Evolutionary conservation across 2,113 vertebrate species (phyloP).

Genomic region (Coreoperca whiteheadi): DNA sequence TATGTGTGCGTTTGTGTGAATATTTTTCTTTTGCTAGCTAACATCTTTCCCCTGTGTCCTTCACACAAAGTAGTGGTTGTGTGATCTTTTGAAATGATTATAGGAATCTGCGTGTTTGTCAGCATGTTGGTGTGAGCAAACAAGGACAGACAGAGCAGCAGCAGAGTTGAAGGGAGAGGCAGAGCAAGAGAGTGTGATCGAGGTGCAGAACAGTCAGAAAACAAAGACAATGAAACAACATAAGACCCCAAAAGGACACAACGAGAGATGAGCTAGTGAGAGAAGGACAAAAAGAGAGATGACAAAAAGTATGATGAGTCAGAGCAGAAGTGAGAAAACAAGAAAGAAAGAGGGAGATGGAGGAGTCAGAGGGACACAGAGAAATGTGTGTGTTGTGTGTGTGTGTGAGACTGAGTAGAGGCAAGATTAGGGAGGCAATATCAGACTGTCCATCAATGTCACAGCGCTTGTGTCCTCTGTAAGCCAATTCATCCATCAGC

Average conservation of each 20-base stretch:
- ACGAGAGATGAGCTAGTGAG: conserved; percentile 26
- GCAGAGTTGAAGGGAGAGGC: conserved; percentile 5
- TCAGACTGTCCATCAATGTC: conserved; percentile 82
- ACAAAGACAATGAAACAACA: conserved; percentile 29
- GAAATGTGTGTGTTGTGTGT: conserved; percentile 8
- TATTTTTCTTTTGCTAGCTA: neutral
- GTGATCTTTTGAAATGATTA: conserved; percentile 65
- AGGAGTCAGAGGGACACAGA: conserved; percentile 36
- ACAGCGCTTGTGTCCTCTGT: conserved; percentile 73
- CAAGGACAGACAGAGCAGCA: conserved; percentile 49
- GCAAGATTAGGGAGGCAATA: conserved; percentile 78
- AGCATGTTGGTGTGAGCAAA: conserved; percentile 15
- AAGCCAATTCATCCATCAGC: conserved; percentile 77
- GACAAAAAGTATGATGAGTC: conserved; percentile 40
- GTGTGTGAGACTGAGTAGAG: conserved; percentile 43
- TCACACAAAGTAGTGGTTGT: conserved; percentile 48
- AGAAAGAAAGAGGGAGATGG: conserved; percentile 20
- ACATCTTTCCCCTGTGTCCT: conserved; percentile 53
- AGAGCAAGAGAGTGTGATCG: conserved; percentile 3
- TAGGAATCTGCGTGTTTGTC: conserved; percentile 45
- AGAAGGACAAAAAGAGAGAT: conserved; percentile 25
- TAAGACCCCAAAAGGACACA: conserved; percentile 23
- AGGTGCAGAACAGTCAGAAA: conserved; percentile 30
- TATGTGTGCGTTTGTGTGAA: neutral
- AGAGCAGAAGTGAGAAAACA: conserved; percentile 39